phyloP scores from a whole-genome alignment of 1,140 invertebrate genomes.

The Hylyphantes graminicola region DNA sequence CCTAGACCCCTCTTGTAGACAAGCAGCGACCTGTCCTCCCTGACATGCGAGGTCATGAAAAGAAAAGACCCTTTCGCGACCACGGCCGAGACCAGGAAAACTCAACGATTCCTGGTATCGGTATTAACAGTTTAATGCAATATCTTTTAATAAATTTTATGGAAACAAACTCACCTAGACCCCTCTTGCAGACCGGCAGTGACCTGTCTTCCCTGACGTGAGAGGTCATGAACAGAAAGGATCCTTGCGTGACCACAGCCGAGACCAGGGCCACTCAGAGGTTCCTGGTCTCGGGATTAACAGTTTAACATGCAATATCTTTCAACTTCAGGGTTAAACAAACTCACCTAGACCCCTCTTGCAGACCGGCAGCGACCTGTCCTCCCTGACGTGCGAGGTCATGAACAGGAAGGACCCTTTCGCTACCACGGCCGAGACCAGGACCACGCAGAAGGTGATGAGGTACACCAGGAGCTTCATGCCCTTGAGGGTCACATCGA shows the following conservation, averaged over 20 bases:
- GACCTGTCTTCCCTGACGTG: constrained; percentile 64
- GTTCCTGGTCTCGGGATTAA: too few relatives aligned
- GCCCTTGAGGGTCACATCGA: constrained; percentile 63
- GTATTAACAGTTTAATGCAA: too few relatives aligned
- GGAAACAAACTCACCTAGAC: constrained; percentile 59
- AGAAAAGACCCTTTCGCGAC: constrained; percentile 67
- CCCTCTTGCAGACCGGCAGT: constrained; percentile 62
- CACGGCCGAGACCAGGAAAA: constrained; percentile 66
- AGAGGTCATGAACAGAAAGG: constrained; percentile 69
- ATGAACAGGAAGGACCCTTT: constrained; percentile 68
- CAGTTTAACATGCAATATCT: too few relatives aligned
- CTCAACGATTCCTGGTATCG: too few relatives aligned
- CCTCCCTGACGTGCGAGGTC: constrained; percentile 66
- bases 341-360: constrained; percentile 60
- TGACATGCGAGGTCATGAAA: constrained; percentile 69
- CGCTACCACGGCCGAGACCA: constrained; percentile 65
- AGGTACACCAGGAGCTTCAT: constrained; percentile 66
- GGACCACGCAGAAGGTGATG: constrained; percentile 67
- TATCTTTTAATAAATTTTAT: not conserved
- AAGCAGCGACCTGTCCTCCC: constrained; percentile 55
- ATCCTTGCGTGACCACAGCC: constrained; percentile 66
- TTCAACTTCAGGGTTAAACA: not conserved
- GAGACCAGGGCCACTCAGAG: constrained; percentile 66
- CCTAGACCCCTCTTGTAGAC: constrained; percentile 62
- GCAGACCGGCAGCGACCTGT: constrained; percentile 62